These are phyloP conservation scores for Ischnus inquisitorius DNA, from an alignment of 2,888 invertebrate genomes.

Conservation along the genomic window DNA sequence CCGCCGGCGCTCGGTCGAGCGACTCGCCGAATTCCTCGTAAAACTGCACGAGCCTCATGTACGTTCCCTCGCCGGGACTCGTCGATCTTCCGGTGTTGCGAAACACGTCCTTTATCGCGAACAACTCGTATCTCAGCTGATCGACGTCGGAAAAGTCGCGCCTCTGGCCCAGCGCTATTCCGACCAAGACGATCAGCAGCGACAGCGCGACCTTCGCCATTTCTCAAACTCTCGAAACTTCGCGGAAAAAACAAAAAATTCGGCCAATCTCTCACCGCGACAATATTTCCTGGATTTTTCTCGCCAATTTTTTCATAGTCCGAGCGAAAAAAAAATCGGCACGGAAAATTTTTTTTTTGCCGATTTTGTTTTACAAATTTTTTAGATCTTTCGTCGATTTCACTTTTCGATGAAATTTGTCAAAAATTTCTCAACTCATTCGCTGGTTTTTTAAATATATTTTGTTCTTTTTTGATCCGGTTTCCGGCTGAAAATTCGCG, in stretches of 20 bases:
- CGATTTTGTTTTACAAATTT: too few relatives aligned
- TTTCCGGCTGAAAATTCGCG: too few relatives aligned
- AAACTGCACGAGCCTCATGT: conserved; percentile 87
- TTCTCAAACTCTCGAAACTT: conserved; percentile 6
- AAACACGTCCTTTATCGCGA: conserved; percentile 86
- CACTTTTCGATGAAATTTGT: too few relatives aligned
- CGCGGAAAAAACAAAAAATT: too few relatives aligned
- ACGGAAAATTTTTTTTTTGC: too few relatives aligned
- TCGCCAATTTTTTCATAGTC: too few relatives aligned
- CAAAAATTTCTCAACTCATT: too few relatives aligned
- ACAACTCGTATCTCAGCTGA: conserved; percentile 87
- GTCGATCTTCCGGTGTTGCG: conserved; percentile 84
- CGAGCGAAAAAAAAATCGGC: too few relatives aligned
- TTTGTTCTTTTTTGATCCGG: too few relatives aligned
- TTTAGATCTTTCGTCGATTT: too few relatives aligned
- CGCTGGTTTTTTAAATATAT: too few relatives aligned
- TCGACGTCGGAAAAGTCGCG: conserved; percentile 86
- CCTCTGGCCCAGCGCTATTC: conserved; percentile 40
- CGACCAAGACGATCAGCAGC: conserved; percentile 46
- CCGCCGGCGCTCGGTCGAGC: conserved; percentile 83
- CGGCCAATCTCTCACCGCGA: too few relatives aligned
- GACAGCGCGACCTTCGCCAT: conserved; percentile 57
- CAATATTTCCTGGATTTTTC: background rate
- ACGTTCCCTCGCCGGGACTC: conserved; percentile 78
- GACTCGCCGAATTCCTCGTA: conserved; percentile 87